A percentile compares a stretch with the other conserved stretches of the same genome.
These are phyloP conservation scores for Poeciliopsis prolifica DNA, from an alignment of 2,113 vertebrate species.

Conservation along the genomic window DNA sequence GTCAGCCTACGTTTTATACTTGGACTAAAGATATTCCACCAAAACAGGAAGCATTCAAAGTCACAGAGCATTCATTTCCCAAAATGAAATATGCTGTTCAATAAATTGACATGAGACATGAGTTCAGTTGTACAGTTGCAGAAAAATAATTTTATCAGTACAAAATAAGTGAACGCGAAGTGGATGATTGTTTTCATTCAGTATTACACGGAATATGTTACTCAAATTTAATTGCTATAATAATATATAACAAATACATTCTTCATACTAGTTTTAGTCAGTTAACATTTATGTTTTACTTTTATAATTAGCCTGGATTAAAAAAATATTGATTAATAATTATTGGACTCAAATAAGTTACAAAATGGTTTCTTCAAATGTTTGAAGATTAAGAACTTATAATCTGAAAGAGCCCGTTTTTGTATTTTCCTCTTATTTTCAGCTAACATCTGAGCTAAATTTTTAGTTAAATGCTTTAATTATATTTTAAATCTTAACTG, in stretches of 20 bases:
- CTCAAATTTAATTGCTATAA: neutral
- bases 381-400: neutral
- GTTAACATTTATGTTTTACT: too few species aligned
- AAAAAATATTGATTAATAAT: too few species aligned
- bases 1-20: conserved; percentile 44
- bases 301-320: too few species aligned
- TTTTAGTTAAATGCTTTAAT: neutral
- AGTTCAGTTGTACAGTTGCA: neutral
- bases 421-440: neutral
- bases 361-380: neutral
- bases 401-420: neutral
- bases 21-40: conserved; percentile 18
- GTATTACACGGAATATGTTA: neutral
- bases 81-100: neutral
- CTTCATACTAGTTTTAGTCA: neutral
- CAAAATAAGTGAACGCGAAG: too few species aligned
- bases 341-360: neutral
- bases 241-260: neutral
- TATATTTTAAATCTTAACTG: neutral
- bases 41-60: conserved; percentile 2
- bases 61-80: conserved; percentile 3
- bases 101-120: neutral
- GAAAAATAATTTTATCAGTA: neutral
- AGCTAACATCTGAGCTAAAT: neutral
- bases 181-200: neutral